Evolutionary conservation across 2,797 vertebrate species (phyloP).

Genomic region (Lagocephalus sceleratus): DNA sequence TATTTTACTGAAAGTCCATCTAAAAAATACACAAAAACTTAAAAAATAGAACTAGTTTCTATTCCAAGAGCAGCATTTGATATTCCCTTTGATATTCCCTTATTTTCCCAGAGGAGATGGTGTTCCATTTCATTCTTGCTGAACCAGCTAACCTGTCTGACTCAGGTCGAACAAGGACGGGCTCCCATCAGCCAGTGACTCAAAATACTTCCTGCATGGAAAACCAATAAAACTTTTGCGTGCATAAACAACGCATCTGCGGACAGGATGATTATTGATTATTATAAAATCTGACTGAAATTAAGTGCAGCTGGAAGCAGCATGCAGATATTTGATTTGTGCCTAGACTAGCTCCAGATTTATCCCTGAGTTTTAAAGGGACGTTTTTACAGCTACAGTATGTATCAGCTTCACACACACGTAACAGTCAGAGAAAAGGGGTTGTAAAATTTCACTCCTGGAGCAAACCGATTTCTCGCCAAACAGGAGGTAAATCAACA

Average conservation of each 20-base stretch:
- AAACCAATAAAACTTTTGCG: conserved; percentile 32
- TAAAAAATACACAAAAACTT: conserved; percentile 15
- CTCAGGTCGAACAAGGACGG: conserved; percentile 55
- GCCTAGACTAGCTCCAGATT: too few relatives aligned
- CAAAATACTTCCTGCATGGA: conserved; percentile 29
- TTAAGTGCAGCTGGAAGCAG: conserved; percentile 51
- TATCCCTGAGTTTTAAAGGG: not conserved
- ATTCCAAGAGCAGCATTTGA: conserved; percentile 5
- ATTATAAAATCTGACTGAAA: not conserved
- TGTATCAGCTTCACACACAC: too few relatives aligned
- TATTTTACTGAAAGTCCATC: too few relatives aligned
- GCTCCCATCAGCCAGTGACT: conserved; percentile 27
- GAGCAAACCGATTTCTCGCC: conserved; percentile 1
- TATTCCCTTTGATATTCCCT: too few relatives aligned
- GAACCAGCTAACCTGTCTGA: conserved; percentile 30
- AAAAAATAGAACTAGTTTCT: conserved; percentile 25
- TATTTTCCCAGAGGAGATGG: conserved; percentile 15
- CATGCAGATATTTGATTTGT: conserved; percentile 26
- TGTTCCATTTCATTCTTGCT: conserved; percentile 12
- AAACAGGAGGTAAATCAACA: not conserved
- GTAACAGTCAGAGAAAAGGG: too few relatives aligned
- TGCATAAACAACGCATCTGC: conserved; percentile 15
- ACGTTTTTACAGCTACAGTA: conserved; percentile 36
- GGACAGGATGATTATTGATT: conserved; percentile 1
- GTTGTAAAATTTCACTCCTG: conserved; percentile 1